These are phyloP conservation scores for Tortricodes alternella DNA, from an alignment of 2,888 invertebrate species.

Conservation along the genomic window DNA sequence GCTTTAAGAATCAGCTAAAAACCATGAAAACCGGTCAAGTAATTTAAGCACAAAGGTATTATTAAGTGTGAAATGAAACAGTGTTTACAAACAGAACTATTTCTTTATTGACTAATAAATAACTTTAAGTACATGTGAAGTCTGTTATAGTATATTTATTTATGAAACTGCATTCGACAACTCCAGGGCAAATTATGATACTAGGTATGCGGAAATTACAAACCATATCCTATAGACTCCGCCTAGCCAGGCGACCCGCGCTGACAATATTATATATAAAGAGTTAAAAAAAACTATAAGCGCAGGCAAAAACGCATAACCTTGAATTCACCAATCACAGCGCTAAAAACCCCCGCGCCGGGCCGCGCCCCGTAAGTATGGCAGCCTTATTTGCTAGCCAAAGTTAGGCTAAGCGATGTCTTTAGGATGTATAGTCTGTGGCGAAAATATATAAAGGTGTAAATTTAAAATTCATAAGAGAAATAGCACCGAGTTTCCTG, in stretches of 20 bases:
- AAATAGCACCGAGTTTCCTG: constrained; percentile 35
- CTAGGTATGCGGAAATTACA: too few relatives aligned
- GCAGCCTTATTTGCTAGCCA: too few relatives aligned
- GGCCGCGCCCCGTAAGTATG: too few relatives aligned
- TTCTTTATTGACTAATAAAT: constrained; percentile 62
- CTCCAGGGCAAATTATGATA: background rate
- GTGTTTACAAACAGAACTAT: constrained; percentile 45
- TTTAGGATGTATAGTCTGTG: background rate
- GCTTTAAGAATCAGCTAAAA: constrained; percentile 88
- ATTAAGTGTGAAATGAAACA: constrained; percentile 14
- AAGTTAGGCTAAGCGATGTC: too few relatives aligned
- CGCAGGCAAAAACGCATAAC: too few relatives aligned
- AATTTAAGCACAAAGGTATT: too few relatives aligned
- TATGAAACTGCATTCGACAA: constrained; percentile 24
- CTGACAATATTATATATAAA: too few relatives aligned
- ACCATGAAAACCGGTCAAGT: constrained; percentile 46
- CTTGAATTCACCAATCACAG: too few relatives aligned
- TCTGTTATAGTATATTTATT: constrained; percentile 16
- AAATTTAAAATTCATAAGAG: constrained; percentile 21
- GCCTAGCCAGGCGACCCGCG: too few relatives aligned
- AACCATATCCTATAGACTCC: too few relatives aligned
- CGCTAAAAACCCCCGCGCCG: too few relatives aligned
- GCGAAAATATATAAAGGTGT: constrained; percentile 2
- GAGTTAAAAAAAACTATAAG: too few relatives aligned
- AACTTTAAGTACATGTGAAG: constrained; percentile 65